Base-by-base conservation (phyloP, 2,113 vertebrate species). In the Ornithorhynchus anatinus region DNA sequence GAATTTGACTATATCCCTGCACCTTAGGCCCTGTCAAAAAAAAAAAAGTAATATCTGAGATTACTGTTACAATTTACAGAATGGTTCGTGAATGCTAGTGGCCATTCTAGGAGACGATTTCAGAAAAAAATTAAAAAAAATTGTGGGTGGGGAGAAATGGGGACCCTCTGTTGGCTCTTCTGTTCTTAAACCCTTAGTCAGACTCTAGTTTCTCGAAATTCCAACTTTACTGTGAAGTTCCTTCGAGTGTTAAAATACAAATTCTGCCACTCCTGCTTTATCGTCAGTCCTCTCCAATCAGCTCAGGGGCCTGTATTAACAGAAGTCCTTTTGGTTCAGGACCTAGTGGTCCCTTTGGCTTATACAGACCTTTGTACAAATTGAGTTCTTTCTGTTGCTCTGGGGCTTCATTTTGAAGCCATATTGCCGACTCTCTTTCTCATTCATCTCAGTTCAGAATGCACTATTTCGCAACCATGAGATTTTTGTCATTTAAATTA, bases 401-500 rank as follows among this genome's bases (percentile, higher is more conserved):
- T 71, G 82, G 80, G n/a, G 80, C 79, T 72, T 65, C 56, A 74
- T 85, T 92, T 87, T 85, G 72, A 69, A 89, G 66, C 65, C 72
- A 69, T 48, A 89, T 89, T 84, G 77, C 88, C 68, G 63, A 79
- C n/a, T 91, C 71, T 71, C 75, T 45, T 78, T 74, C 65, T 75
- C 68, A 76, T 88, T 93, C 92, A 92, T 94, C 92, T 93, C 89
- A 77, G n/a, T 65, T 77, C 76, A 88, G 81, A 88, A 86, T 84
- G 85, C 91, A 92, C 90, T 92, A 91, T 92, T 88, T 90, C 90
- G 84, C 84, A 87, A 88, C 87, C 88, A 90, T 81, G 72, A 83
- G 64, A 89, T 84, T 85, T 89, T 86, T 88, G 75, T 90, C 90
- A 83, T 86, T 89, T 84, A 92, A 92, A 89, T 86, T 70, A 85